These are phyloP conservation scores for Ophion costatus DNA, from an alignment of 2,888 invertebrate species.

Conservation along the genomic window DNA sequence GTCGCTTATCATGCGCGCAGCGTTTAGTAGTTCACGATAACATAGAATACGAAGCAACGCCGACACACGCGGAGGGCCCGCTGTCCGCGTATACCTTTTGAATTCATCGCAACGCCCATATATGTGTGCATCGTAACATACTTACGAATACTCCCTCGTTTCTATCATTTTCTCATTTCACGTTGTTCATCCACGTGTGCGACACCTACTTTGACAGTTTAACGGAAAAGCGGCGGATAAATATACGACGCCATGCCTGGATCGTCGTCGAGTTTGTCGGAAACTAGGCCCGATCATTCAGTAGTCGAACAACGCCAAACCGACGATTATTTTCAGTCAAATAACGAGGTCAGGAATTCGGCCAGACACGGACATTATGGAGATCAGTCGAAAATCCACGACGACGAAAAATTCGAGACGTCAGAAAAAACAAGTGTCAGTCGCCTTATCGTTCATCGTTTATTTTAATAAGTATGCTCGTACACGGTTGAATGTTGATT, in stretches of 20 bases:
- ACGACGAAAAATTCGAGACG: constrained; percentile 27
- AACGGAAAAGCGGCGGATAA: constrained; percentile 52
- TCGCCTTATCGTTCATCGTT: constrained; percentile 9
- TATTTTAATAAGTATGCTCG: not conserved
- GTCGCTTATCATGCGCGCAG: constrained; percentile 49
- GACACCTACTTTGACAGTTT: constrained; percentile 57
- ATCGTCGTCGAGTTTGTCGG: constrained; percentile 40
- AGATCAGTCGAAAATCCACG: constrained; percentile 38
- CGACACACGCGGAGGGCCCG: constrained; percentile 13
- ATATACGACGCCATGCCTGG: constrained; percentile 44
- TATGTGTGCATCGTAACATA: not conserved
- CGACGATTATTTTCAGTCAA: constrained; percentile 39
- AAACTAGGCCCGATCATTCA: constrained; percentile 32
- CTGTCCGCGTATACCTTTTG: constrained; percentile 46
- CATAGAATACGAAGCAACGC: constrained; percentile 47
- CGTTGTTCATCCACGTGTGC: constrained; percentile 40
- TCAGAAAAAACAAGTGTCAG: constrained; percentile 45
- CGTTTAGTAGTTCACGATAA: constrained; percentile 56
- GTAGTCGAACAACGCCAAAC: constrained; percentile 25
- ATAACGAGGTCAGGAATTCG: constrained; percentile 45
- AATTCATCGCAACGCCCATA: constrained; percentile 40
- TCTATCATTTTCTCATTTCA: constrained; percentile 58
- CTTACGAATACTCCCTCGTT: constrained; percentile 3
- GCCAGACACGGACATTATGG: constrained; percentile 11
- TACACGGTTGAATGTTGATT: too few relatives aligned